Base-by-base conservation (phyloP, 2,888 invertebrate genomes). In the Actias luna region DNA sequence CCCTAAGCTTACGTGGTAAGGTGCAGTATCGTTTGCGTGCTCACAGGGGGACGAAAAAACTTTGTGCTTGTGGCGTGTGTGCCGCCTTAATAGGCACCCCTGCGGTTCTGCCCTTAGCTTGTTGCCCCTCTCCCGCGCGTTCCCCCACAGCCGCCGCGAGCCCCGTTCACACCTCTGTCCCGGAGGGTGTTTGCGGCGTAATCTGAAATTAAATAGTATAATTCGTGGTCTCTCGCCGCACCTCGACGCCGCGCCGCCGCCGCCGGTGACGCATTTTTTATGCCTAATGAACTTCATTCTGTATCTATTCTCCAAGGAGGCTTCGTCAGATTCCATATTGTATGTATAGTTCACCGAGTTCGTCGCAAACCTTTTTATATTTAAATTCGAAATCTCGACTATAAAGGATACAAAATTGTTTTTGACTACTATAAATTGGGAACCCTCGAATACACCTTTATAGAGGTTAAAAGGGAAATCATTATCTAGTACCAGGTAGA, bases 171-270 rank as follows among this genome's bases (percentile, higher is more conserved):
- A 61, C 58, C 65, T 67, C 69, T 65, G 46, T 50, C 46, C 46
- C 25, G 1, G 22, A 25, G 46, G 69, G 70, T 70, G 79, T 82
- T 84, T 79, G 81, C 82, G 78, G 77, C 83, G 76, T 81, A 84
- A 85, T 87, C 88, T 89, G 84, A 88, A 89, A 88, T 88, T 80
- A 87, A 89, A 91, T 90, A 89, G 92, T 87, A 89, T 90, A 90
- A 91, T 91, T 86, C 80, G 79, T 73, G 67, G 12, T 22, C 46
- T 3, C 1, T 22, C 12, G 22, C 22, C 64, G 64, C 71, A 65
- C 66, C n/a, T n/a, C n/a, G n/a, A n/a, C 69, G 66, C 58, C 25
- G 62, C 61, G 67, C 64, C 60, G 60, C 64, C 60, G 65, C 55
- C 69, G 69, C 72, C 76, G 74, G 69, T 74, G 74, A 67, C 69